These are phyloP conservation scores for Egretta garzetta DNA, from an alignment of 2,113 vertebrate species.

Conservation along the genomic window DNA sequence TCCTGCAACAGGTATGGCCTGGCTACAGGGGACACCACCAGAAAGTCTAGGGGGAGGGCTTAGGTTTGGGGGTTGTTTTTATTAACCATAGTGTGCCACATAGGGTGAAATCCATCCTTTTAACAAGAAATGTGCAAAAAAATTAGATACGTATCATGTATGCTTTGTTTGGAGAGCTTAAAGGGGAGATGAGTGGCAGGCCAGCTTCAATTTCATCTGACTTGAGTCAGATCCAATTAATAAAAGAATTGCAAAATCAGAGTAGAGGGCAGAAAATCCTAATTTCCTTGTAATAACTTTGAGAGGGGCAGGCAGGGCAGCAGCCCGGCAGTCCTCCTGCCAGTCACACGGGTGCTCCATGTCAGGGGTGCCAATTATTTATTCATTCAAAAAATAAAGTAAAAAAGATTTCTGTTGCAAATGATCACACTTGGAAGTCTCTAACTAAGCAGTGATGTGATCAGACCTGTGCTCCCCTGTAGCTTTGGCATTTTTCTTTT, in stretches of 20 bases:
- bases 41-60: background rate
- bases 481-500: background rate
- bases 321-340: background rate
- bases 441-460: background rate
- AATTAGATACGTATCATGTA: rapidly evolving
- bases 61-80: background rate
- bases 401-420: background rate
- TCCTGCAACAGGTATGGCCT: background rate
- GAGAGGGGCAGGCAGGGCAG: background rate
- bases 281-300: background rate
- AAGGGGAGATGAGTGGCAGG: background rate
- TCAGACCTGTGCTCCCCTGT: background rate
- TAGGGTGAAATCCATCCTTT: background rate
- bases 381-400: background rate
- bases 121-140: background rate
- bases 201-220: background rate
- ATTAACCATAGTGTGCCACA: background rate
- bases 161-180: background rate
- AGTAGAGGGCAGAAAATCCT: background rate
- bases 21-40: background rate
- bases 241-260: background rate
- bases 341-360: background rate
- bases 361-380: background rate
- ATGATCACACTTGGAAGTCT: background rate
- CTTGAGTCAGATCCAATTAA: background rate